Evolutionary conservation across 2,888 invertebrate species (phyloP), one percentile per base, ranked within the genome.

Genomic region (Athrips mouffetella): DNA sequence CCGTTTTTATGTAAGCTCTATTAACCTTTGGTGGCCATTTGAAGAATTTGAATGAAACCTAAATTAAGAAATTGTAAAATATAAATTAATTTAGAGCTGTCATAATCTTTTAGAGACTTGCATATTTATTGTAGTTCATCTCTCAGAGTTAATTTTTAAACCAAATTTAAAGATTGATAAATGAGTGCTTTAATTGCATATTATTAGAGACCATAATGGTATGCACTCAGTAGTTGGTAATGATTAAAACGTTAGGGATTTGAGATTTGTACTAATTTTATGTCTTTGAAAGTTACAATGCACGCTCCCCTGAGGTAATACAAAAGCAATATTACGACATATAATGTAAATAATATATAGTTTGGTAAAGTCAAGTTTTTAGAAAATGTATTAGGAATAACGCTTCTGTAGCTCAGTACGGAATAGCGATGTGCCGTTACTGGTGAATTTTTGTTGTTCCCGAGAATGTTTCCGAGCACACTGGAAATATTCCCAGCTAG

Each of bases 321-420:
- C 77, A 82, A 86, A 88, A 88, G 88, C 88, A 88, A 88, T 88
- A 88, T 76, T 85, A 86, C 77, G 87, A 87, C 84, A 87, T 86
- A 87, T 86, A 88, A 82, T 53, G 84, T 87, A 86, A 80, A 87
- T 81, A 81, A 75, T 63, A 78, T 85, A 87, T 87, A 88, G 87
- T 87, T 88, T 88, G 86, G 71, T 88, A 88, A 81, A 81, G 79
- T 81, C 76, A 78, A 75, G 80, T 85, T 87, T 88, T 86, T 87
- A 87, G 86, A 74, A 80, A 85, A 86, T 81, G 81, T 80, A 81
- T 80, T 86, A 85, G 84, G 71, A 69, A 68, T 80, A 80, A 77
- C 62, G 87, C 87, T 87, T 87, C 70, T 67, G 77, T 86, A 85
- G 85, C 62, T 76, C 72, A 76, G 70, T 76, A 72, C 69, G 73